Evolutionary conservation across 2,797 vertebrate genomes (phyloP).

Genomic region (Cottoperca gobio): DNA sequence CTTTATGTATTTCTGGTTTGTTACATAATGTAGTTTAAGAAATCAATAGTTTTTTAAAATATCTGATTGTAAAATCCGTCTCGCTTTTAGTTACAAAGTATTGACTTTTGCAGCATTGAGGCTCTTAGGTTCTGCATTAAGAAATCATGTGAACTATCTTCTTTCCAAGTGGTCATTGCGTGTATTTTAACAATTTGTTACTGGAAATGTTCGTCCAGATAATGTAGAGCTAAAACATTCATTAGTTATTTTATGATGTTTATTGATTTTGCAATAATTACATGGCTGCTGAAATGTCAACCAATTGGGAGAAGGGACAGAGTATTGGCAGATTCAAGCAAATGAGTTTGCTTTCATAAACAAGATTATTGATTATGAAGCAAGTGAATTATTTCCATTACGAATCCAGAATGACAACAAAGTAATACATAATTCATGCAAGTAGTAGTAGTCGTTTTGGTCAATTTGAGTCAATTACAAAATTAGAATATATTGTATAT

Average conservation of each 20-base stretch:
- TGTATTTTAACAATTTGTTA: neutral
- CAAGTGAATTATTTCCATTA: slow-evolving; percentile 12
- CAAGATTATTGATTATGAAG: slow-evolving; percentile 36
- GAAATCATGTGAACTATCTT: neutral
- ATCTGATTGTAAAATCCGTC: slow-evolving; percentile 8
- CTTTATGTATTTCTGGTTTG: slow-evolving; percentile 10
- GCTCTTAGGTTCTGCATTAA: slow-evolving; percentile 7
- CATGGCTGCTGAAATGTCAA: slow-evolving; percentile 53
- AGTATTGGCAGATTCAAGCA: slow-evolving; percentile 22
- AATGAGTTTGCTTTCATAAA: slow-evolving; percentile 35
- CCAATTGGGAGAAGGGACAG: slow-evolving; percentile 11
- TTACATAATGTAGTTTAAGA: slow-evolving; percentile 22
- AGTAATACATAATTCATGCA: neutral
- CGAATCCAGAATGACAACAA: slow-evolving; percentile 21
- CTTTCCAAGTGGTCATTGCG: neutral
- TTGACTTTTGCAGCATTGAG: neutral
- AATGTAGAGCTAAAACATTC: slow-evolving; percentile 33
- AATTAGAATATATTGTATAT: neutral
- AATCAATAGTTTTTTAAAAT: slow-evolving; percentile 14
- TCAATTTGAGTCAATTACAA: neutral
- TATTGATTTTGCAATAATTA: slow-evolving; percentile 58
- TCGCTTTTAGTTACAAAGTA: neutral
- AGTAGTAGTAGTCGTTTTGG: neutral
- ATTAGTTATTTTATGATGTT: slow-evolving; percentile 54
- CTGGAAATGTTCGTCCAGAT: slow-evolving; percentile 8